Evolutionary conservation across 2,113 vertebrate species (phyloP).

Genomic region (Hydrolagus affinis): DNA sequence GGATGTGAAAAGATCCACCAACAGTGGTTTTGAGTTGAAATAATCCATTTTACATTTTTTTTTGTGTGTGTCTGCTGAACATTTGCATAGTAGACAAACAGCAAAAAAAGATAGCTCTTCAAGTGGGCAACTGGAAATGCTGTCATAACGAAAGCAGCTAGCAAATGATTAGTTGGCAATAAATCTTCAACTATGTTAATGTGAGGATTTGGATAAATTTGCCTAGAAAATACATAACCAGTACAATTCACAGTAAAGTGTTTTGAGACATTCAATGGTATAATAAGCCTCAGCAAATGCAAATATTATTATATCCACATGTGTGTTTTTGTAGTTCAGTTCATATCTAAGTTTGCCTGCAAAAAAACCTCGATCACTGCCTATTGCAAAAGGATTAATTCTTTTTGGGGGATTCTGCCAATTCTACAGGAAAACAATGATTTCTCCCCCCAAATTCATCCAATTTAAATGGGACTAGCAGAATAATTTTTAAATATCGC

Average conservation of each 20-base stretch:
- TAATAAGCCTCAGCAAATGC: too few species aligned
- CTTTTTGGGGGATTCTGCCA: too few species aligned
- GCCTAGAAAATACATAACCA: background rate
- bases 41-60: conserved; percentile 9
- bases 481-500: too few species aligned
- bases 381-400: too few species aligned
- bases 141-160: background rate
- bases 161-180: conserved; percentile 9
- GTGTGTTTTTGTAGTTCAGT: background rate
- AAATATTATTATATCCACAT: background rate
- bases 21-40: conserved; percentile 6
- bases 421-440: too few species aligned
- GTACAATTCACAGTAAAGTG: too few species aligned
- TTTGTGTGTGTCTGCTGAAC: conserved; percentile 16
- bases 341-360: background rate
- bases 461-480: too few species aligned
- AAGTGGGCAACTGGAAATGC: background rate
- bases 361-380: too few species aligned
- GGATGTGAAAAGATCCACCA: conserved; percentile 21
- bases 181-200: background rate
- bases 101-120: background rate
- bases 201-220: background rate
- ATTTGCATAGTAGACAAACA: background rate
- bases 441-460: too few species aligned
- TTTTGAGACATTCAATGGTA: too few species aligned